phyloP scores from a whole-genome alignment of 2,888 invertebrate species.

The Hololepta plana region DNA sequence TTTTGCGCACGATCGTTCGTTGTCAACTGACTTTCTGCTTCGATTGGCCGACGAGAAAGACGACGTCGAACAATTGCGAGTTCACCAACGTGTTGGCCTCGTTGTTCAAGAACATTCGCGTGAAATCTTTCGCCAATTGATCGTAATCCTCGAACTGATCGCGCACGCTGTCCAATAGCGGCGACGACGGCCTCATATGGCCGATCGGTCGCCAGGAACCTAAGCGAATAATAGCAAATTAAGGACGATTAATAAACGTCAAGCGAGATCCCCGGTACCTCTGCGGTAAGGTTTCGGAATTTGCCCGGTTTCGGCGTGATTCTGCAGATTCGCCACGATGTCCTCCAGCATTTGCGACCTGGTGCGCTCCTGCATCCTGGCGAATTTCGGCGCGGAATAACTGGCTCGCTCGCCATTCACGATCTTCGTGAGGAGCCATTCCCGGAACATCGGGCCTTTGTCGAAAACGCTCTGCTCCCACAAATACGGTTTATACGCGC shows the following conservation, averaged over 20 bases:
- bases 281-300: constrained; percentile 86
- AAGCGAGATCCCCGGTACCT: constrained; percentile 28
- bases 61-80: constrained; percentile 75
- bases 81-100: constrained; percentile 62
- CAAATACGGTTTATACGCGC: constrained; percentile 87
- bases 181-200: constrained; percentile 87
- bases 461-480: constrained; percentile 92
- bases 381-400: constrained; percentile 88
- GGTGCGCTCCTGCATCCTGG: constrained; percentile 85
- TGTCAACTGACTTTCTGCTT: constrained; percentile 55
- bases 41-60: constrained; percentile 79
- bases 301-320: constrained; percentile 88
- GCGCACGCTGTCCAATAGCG: constrained; percentile 76
- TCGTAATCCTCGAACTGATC: constrained; percentile 92
- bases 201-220: constrained; percentile 90
- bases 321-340: constrained; percentile 81
- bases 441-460: constrained; percentile 87
- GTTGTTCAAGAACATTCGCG: constrained; percentile 69
- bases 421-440: constrained; percentile 86
- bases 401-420: constrained; percentile 88
- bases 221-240: constrained; percentile 13
- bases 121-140: constrained; percentile 83
- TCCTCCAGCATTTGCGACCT: constrained; percentile 89
- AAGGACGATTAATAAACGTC: too few relatives aligned
- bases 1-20: neutral